phyloP scores from a whole-genome alignment of 2,797 vertebrate genomes.

The Clamator glandarius region DNA sequence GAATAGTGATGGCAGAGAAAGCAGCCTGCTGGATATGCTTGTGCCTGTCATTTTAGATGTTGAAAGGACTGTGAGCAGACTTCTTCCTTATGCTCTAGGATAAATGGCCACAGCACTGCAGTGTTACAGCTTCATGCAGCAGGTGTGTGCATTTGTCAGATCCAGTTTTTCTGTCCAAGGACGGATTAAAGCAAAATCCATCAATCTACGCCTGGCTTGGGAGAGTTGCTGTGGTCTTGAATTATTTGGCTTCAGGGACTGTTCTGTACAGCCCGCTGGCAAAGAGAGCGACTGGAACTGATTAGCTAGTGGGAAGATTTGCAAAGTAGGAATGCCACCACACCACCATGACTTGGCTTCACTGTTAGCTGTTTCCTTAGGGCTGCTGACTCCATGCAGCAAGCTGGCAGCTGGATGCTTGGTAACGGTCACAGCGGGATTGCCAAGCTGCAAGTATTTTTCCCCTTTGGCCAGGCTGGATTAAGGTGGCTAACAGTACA shows the following conservation, averaged over 20 bases:
- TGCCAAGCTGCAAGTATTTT: neutral
- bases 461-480: neutral
- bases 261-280: neutral
- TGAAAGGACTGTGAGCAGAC: neutral
- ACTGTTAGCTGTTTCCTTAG: neutral
- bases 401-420: constrained; percentile 34
- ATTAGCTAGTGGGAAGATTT: neutral
- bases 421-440: neutral
- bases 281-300: neutral
- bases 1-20: constrained; percentile 24
- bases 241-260: neutral
- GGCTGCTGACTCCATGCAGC: neutral
- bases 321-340: constrained; percentile 26
- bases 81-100: constrained; percentile 42
- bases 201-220: neutral
- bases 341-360: neutral
- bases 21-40: constrained; percentile 6
- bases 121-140: neutral
- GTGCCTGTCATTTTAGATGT: constrained; percentile 41
- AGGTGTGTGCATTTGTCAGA: constrained; percentile 36
- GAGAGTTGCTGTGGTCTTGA: neutral
- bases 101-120: constrained; percentile 27
- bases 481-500: constrained; percentile 1
- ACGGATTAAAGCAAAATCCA: constrained; percentile 42
- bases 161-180: constrained; percentile 40